Conservation (phyloP, 2,113 vertebrate species). For the Hipposideros armiger region DNA sequence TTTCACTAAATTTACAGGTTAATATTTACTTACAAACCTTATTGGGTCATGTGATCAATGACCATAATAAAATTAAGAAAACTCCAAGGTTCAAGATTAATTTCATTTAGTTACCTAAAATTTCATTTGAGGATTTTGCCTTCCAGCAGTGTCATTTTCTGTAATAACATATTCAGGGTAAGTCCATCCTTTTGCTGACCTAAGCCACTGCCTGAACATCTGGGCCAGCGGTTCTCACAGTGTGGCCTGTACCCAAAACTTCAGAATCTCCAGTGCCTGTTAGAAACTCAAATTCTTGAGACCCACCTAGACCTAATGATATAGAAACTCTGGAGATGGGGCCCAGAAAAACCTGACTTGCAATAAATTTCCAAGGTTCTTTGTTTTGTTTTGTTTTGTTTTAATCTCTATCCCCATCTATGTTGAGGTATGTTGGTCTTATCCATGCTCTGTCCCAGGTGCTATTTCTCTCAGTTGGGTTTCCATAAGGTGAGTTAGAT, state of each 20-base stretch:
- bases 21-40: background rate
- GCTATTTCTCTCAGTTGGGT: background rate
- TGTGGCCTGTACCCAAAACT: background rate
- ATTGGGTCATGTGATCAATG: background rate
- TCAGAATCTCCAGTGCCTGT: background rate
- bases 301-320: background rate
- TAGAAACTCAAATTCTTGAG: background rate
- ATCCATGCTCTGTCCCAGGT: background rate
- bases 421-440: background rate
- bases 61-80: background rate
- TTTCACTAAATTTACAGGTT: background rate
- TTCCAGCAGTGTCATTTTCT: background rate
- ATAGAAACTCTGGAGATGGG: background rate
- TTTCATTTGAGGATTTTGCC: constrained; percentile 38
- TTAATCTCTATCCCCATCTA: background rate
- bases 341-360: background rate
- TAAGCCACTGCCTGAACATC: background rate
- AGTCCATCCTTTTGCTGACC: background rate
- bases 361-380: background rate
- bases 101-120: constrained; percentile 28
- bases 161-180: background rate
- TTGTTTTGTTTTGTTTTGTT: background rate
- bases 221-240: background rate
- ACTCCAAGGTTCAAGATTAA: background rate
- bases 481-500: background rate